Evolutionary conservation across 2,888 invertebrate genomes (phyloP), one percentile per base, ranked within the genome.

Genomic region (Pterostichus madidus): DNA sequence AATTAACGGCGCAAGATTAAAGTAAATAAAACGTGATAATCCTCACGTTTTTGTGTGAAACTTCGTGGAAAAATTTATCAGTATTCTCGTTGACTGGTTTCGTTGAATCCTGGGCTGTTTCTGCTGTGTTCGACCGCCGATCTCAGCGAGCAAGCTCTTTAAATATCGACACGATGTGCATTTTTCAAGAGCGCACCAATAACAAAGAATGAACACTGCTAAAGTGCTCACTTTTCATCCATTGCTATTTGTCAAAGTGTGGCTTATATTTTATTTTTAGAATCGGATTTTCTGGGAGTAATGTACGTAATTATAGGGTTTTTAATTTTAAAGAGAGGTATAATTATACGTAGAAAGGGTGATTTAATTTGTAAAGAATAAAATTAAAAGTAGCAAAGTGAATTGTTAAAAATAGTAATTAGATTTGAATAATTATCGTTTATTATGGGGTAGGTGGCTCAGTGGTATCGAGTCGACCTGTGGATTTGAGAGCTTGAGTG

Each of bases 41-140:
- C 64, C 64, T 6, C 6, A 10, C 2, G 17, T 59, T 44, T 71
- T 44, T 10, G 44, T 71, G 68, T 44, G 68, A 46, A 71, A 71
- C 39, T 71, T 68, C 68, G 44, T 17, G 68, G 68, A 71, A 71
- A 71, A 71, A 71, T 71, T 71, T 71, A 71, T 71, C 68, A 71
- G 68, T 17, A 31, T 71, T 71, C 68, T 44, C 68, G 44, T 44
- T 44, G 68, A 17, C n/a, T 71, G 68, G 13, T 39, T 71, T 15
- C 75, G 49, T 6, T 24, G 73, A 61, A 61, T 24, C 5, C 5
- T 5, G 8, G 8, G 2, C 15, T 17, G 5, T 5, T 1, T 13
- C 15, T 39, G 68, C 44, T n/a, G 4, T 32, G 32, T 13, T 24
- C 24, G 3, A 24, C 24, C 6, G 68, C 75, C 52, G 10, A 24